These are phyloP conservation scores for Lordiphosa collinella DNA, from an alignment of 1,140 invertebrate genomes.

Conservation along the genomic window DNA sequence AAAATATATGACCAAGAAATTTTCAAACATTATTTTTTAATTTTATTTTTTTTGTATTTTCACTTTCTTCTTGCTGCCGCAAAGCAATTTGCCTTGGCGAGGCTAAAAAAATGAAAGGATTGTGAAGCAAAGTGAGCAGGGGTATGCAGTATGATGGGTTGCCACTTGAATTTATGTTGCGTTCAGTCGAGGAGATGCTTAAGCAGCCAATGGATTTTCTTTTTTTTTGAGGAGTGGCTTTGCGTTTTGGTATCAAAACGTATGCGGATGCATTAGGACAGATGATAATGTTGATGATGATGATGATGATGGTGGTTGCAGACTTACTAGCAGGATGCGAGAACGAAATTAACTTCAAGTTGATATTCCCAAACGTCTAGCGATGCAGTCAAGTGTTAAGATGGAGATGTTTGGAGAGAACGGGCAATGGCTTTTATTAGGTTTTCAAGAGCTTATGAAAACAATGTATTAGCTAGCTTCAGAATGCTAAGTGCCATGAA, in stretches of 20 bases:
- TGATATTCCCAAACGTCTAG: too few species aligned
- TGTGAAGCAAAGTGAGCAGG: conserved; percentile 6
- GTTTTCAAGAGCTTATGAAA: too few species aligned
- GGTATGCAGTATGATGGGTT: neutral
- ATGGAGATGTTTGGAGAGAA: too few species aligned
- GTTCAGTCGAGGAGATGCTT: conserved; percentile 1
- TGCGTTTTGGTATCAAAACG: conserved; percentile 14
- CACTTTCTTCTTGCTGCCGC: conserved; percentile 17
- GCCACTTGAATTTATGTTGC: conserved; percentile 39
- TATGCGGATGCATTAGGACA: conserved; percentile 40
- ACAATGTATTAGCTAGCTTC: too few species aligned
- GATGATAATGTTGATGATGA: neutral
- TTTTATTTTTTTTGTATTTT: conserved; percentile 36
- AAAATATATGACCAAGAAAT: conserved; percentile 74
- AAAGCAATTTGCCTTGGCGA: conserved; percentile 43
- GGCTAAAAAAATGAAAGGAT: conserved; percentile 22
- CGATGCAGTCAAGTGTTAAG: too few species aligned
- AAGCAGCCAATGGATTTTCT: conserved; percentile 1
- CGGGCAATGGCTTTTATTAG: too few species aligned
- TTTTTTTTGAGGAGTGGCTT: neutral
- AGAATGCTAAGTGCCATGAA: too few species aligned
- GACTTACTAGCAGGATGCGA: conserved; percentile 3
- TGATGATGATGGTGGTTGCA: conserved; percentile 8
- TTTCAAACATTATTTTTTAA: conserved; percentile 73
- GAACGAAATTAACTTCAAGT: conserved; percentile 7